Conservation (phyloP, 2,113 vertebrate species). For the Rhinogobius similis region DNA sequence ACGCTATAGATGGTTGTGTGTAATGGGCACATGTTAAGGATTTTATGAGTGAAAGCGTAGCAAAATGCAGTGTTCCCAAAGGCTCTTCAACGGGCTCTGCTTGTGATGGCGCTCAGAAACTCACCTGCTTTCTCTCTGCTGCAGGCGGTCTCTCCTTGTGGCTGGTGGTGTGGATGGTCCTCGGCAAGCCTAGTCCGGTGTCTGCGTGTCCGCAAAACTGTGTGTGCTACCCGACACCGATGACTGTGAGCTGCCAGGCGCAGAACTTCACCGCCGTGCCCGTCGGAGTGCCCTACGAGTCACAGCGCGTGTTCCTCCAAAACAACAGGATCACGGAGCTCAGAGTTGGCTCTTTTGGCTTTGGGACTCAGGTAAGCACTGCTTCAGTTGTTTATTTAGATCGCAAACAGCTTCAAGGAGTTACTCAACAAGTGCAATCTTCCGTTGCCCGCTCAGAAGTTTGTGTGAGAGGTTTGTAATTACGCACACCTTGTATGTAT, state of each 20-base stretch:
- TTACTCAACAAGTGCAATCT: background rate
- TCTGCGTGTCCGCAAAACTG: slow-evolving; percentile 89
- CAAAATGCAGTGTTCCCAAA: background rate
- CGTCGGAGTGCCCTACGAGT: slow-evolving; percentile 85
- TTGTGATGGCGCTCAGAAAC: background rate
- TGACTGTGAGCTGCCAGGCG: slow-evolving; percentile 98
- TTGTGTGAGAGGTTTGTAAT: slow-evolving; percentile 2
- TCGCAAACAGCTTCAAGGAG: background rate
- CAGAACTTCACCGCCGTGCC: slow-evolving; percentile 96
- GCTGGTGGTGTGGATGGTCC: slow-evolving; percentile 84
- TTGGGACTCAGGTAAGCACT: slow-evolving; percentile 82
- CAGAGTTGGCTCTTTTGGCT: slow-evolving; percentile 92
- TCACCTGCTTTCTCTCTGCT: slow-evolving; percentile 30
- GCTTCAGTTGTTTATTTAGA: background rate
- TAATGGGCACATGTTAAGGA: background rate
- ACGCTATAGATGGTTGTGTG: background rate
- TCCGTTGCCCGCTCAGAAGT: background rate
- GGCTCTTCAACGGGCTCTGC: background rate
- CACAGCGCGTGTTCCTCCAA: slow-evolving; percentile 95
- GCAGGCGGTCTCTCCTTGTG: slow-evolving; percentile 82
- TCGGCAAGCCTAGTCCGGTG: slow-evolving; percentile 78
- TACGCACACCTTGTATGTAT: background rate
- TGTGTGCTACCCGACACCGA: slow-evolving; percentile 93
- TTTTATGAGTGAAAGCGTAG: background rate
- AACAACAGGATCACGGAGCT: slow-evolving; percentile 96